phyloP scores from a whole-genome alignment of 2,888 invertebrate genomes.

The Salticus scenicus region DNA sequence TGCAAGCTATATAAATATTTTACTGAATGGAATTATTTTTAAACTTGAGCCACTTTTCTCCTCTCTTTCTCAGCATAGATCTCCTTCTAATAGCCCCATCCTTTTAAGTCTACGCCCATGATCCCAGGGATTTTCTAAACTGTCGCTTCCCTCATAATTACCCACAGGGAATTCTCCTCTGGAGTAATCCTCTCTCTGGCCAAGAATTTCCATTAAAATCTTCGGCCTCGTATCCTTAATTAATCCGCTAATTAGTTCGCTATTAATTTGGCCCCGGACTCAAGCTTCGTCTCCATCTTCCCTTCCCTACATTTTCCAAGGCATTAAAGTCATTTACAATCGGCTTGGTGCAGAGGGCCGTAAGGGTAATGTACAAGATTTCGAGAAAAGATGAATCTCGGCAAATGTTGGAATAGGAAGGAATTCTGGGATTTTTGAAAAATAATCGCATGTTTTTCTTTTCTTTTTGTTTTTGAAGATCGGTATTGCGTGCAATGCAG shows the following conservation, averaged over 20 bases:
- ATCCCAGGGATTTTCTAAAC: conserved; percentile 41
- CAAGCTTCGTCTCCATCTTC: not conserved
- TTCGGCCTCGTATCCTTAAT: conserved; percentile 37
- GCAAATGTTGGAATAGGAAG: no score
- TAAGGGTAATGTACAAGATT: not conserved
- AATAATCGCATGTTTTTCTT: no score
- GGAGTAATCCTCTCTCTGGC: not conserved
- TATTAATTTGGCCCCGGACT: conserved; percentile 58
- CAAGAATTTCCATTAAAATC: conserved; percentile 59
- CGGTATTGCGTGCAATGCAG: no score
- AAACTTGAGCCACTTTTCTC: not conserved
- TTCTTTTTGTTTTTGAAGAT: no score
- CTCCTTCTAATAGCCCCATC: conserved; percentile 1
- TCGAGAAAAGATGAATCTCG: not conserved
- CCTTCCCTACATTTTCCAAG: not conserved
- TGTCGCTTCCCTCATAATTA: conserved; percentile 55
- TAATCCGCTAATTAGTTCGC: conserved; percentile 66
- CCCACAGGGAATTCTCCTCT: not conserved
- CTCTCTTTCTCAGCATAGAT: not conserved
- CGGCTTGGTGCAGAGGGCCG: not conserved
- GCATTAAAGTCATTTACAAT: conserved; percentile 15
- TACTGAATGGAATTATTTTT: not conserved
- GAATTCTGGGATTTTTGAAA: no score
- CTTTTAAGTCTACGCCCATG: not conserved
- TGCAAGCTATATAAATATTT: no score